Percentiles rank a stretch among this genome's conserved stretches.
These are phyloP conservation scores for Campopleginae sp. DNA, from an alignment of 2,888 invertebrate genomes.

Conservation along the genomic window DNA sequence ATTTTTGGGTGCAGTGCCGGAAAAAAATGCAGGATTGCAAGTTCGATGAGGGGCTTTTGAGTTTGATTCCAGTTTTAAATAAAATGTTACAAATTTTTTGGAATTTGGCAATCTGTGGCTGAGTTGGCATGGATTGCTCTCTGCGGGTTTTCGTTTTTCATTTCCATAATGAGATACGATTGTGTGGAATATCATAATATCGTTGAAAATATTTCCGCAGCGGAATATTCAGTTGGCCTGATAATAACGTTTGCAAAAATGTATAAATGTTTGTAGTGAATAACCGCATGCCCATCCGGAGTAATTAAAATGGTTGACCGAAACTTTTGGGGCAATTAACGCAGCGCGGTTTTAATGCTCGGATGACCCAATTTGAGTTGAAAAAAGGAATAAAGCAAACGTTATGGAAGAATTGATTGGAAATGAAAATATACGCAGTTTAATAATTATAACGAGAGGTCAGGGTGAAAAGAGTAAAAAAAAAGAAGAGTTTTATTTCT, in stretches of 20 bases:
- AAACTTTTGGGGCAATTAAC: slow-evolving; percentile 8
- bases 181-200: slow-evolving; percentile 16
- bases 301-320: not conserved
- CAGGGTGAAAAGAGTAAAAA: not conserved
- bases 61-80: too few relatives aligned
- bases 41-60: too few relatives aligned
- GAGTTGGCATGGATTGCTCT: too few relatives aligned
- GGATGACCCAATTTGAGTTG: not conserved
- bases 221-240: not conserved
- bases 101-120: too few relatives aligned
- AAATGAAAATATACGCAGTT: not conserved
- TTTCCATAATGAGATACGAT: slow-evolving; percentile 17
- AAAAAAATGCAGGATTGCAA: too few relatives aligned
- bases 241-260: slow-evolving; percentile 3
- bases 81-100: too few relatives aligned
- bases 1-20: too few relatives aligned
- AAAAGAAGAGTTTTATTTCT: slow-evolving; percentile 2
- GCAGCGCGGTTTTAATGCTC: not conserved
- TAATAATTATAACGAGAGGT: not conserved
- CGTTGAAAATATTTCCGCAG: not conserved
- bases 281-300: not conserved
- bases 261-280: slow-evolving; percentile 26
- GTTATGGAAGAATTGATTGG: not conserved
- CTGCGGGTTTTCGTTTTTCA: slow-evolving; percentile 18
- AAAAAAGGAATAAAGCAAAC: not conserved